phyloP scores from a whole-genome alignment of 92 coral and sea anemone genomes.

The Epizoanthus ramosus region DNA sequence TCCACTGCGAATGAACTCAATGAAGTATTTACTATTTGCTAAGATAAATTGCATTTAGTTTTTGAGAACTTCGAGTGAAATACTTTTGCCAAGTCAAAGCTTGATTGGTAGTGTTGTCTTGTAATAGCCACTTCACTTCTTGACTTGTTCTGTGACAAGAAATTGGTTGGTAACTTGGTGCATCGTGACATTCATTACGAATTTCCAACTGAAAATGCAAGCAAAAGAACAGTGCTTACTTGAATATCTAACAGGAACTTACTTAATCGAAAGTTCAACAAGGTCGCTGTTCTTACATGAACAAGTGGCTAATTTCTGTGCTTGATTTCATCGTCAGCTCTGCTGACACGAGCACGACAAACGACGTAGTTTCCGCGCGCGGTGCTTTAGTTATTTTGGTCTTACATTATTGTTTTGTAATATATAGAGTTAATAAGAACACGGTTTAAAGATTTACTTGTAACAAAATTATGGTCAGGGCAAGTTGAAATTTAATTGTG shows the following conservation, averaged over 20 bases:
- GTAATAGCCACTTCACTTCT: neutral
- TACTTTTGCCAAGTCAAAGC: neutral
- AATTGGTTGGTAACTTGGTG: neutral
- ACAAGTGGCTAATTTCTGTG: conserved; percentile 37
- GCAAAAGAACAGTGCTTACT: neutral
- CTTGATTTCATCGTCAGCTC: conserved; percentile 25
- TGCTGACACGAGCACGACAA: conserved; percentile 31
- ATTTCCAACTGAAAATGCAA: conserved; percentile 14
- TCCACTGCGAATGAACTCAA: too few relatives aligned
- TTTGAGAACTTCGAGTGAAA: neutral
- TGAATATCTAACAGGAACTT: conserved; percentile 18
- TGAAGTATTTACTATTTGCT: too few relatives aligned
- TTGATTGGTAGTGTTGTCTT: neutral
- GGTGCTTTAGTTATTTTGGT: neutral
- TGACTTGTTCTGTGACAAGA: neutral
- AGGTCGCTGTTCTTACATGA: conserved; percentile 12
- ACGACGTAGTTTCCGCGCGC: conserved; percentile 3
- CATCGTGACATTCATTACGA: neutral
- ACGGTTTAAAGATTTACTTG: neutral
- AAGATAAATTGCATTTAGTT: too few relatives aligned
- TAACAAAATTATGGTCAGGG: neutral
- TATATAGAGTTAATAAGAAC: too few relatives aligned
- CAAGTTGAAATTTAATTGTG: neutral
- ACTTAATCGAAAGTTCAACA: conserved; percentile 29
- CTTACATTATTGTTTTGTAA: too few relatives aligned